Evolutionary conservation across 2,113 vertebrate genomes (phyloP), one percentile per base, ranked within the genome.

Genomic region (Semicossyphus pulcher): DNA sequence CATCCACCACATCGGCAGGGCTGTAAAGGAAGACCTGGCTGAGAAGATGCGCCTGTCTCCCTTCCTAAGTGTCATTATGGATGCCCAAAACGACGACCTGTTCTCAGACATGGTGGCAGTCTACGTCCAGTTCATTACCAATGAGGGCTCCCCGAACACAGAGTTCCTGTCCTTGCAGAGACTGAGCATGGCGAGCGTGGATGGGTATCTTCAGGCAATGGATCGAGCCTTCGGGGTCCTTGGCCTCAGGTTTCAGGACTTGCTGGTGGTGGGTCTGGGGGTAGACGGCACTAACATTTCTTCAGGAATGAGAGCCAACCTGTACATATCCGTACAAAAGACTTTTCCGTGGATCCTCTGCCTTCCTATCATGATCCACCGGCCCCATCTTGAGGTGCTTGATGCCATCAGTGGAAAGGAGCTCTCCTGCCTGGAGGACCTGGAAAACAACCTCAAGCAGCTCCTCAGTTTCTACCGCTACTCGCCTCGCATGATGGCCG

Each of bases 361-460:
- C 66, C 89, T 98, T 70, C 97, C 97, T 1, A 94, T 98, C 66
- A 96, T 99, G 96, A 95, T 97, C 76, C 96, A 97, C 67, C 94
- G 96, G 64, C 97, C 97, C 1, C 97, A 99, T 78, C 66, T 98
- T 71, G 97, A 98, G 85, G 94, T 99, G 44, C 79, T 99, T 88
- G 96, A 99, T 20, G 96, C 95, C 44, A 97, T 99, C 86, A 96
- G 96, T 1, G 96, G 97, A 7, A 98, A 99, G 88, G 97, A 99
- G 53, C 94, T 99, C 2, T 95, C 96, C 0, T 99, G 97, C 86
- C 89, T 99, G 72, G 97, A 99, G 85, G 97, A 99, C 70, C 89
- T 99, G 72, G 97, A 99, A 81, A 97, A 95, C 92, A 99, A 98
- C 79, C 86, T 99, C 39, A 99, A 99, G 80, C 97, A 98, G 77